Percentiles rank a stretch among this genome's conserved stretches.
phyloP scores from a whole-genome alignment of 2,888 invertebrate species.

The Melikaiella ostensackeni region DNA sequence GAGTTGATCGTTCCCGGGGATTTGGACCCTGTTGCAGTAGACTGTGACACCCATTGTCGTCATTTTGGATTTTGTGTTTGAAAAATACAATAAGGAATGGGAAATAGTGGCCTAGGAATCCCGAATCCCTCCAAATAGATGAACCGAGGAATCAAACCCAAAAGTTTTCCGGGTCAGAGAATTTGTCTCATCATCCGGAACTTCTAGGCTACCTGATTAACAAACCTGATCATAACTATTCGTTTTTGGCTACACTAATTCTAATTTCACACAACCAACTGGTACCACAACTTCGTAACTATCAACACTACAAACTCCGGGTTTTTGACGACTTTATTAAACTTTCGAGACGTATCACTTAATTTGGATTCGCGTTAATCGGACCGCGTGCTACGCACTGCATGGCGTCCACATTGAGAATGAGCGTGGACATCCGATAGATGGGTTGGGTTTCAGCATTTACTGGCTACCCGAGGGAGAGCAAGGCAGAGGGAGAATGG shows the following conservation, averaged over 20 bases:
- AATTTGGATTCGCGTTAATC: slow-evolving; percentile 49
- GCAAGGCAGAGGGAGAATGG: slow-evolving; percentile 48
- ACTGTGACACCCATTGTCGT: slow-evolving; percentile 75
- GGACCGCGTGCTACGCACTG: slow-evolving; percentile 72
- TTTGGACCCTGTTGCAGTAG: slow-evolving; percentile 70
- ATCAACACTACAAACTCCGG: not conserved
- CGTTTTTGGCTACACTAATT: not conserved
- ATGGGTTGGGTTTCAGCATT: slow-evolving; percentile 69
- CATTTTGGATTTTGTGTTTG: slow-evolving; percentile 61
- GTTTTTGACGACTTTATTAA: not conserved
- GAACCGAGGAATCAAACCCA: not conserved
- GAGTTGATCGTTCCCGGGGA: slow-evolving; percentile 65
- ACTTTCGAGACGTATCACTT: not conserved
- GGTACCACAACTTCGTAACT: not conserved
- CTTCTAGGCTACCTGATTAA: not conserved
- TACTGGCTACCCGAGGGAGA: slow-evolving; percentile 52
- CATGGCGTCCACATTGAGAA: slow-evolving; percentile 74
- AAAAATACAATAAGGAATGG: too few species aligned
- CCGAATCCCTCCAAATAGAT: not conserved
- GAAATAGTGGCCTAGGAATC: too few species aligned
- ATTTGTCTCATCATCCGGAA: not conserved
- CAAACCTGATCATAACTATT: not conserved
- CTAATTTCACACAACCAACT: not conserved
- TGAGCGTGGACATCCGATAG: slow-evolving; percentile 72
- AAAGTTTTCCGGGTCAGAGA: not conserved